Evolutionary conservation across 2,888 invertebrate genomes (phyloP), one percentile per base, ranked within the genome.

Genomic region (Latrodectus hesperus): DNA sequence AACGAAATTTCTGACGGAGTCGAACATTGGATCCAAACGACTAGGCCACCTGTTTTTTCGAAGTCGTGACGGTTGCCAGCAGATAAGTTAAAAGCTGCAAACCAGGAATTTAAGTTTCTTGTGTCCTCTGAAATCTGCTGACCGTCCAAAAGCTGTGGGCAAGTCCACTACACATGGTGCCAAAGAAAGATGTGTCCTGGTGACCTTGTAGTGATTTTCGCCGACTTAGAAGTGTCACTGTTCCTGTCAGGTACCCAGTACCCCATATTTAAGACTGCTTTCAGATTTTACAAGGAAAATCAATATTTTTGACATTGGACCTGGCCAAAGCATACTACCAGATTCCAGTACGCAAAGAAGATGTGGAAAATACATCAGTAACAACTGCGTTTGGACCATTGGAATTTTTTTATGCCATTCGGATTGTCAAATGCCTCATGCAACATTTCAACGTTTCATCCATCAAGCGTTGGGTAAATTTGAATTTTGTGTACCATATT

Each of bases 161-260:
- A 14, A 52, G 38, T 55, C 81, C 81, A 49, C 60, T 73, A 5
- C 85, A 87, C 65, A 55, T 79, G 49, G 88, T 88, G 1, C 0
- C 9, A 2, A 89, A 89, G 49, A 17, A 14, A 6, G 51, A 72
- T n/a, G 53, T 65, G 0, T 71, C 65, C 14, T 88, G 74, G 82
- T 91, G 91, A 89, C 91, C 90, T 90, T 93, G 92, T 82, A 92
- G 92, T 8, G 92, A 91, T 89, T 93, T 92, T 84, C 88, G 92
- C 0, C 26, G 53, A 0, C 89, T 92, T 0, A 93, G 92, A 84
- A 85, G 91, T 0, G 87, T 89, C 17, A 92, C 92, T 0, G 89
- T 90, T 6, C 91, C 90, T 0, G 92, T 92, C 88, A 76, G 91
- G 92, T 85, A 93, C 93, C 91, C 92, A 0, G 87, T 92, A 85